Percentiles rank a stretch among this genome's conserved stretches.
Conservation (phyloP, 2,888 invertebrate genomes). For the Meiosimyza platycephala region DNA sequence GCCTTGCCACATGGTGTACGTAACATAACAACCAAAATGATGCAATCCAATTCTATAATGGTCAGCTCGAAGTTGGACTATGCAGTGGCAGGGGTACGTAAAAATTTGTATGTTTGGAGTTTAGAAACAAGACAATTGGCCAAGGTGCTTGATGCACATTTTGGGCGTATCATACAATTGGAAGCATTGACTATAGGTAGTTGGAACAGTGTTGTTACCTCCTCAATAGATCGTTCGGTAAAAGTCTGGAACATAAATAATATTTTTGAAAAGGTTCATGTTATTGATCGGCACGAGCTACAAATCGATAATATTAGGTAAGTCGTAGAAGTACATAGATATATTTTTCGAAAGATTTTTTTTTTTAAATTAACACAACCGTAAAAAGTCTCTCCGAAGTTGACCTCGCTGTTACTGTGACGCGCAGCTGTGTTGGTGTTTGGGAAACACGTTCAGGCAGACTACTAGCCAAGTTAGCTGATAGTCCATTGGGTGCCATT, state of each 20-base stretch:
- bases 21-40: slow-evolving; percentile 92
- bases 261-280: slow-evolving; percentile 96
- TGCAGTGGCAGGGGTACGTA: slow-evolving; percentile 95
- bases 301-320: slow-evolving; percentile 93
- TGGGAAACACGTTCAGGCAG: slow-evolving; percentile 92
- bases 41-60: slow-evolving; percentile 91
- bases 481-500: slow-evolving; percentile 92
- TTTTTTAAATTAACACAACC: background rate
- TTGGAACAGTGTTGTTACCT: slow-evolving; percentile 95
- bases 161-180: slow-evolving; percentile 93
- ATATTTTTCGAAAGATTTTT: background rate
- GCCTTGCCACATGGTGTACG: slow-evolving; percentile 86
- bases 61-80: slow-evolving; percentile 90
- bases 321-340: background rate
- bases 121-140: slow-evolving; percentile 83
- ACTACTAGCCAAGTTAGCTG: slow-evolving; percentile 87
- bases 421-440: slow-evolving; percentile 93
- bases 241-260: slow-evolving; percentile 98
- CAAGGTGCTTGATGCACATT: slow-evolving; percentile 95
- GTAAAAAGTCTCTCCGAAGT: slow-evolving; percentile 77
- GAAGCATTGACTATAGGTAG: slow-evolving; percentile 87
- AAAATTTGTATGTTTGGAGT: slow-evolving; percentile 95
- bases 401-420: slow-evolving; percentile 89
- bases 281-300: slow-evolving; percentile 93
- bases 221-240: slow-evolving; percentile 96